Conservation (phyloP, 2,113 vertebrate species). For the Hystrix brachyura region DNA sequence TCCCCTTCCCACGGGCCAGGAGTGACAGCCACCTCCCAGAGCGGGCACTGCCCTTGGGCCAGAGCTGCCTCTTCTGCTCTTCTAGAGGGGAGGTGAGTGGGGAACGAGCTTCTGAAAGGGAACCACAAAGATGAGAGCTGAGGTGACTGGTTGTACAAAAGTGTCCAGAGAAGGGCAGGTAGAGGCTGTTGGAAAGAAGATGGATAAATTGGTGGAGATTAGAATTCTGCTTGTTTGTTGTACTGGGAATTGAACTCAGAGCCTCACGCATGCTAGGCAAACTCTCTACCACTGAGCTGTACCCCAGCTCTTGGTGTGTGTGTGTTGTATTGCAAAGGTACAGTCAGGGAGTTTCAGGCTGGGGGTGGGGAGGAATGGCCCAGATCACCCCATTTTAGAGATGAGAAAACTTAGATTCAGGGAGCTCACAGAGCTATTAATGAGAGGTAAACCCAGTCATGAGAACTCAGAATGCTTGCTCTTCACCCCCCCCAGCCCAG, state of each 20-base stretch:
- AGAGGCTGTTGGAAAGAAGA: constrained; percentile 27
- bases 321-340: no score
- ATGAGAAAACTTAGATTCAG: neutral
- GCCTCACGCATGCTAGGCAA: neutral
- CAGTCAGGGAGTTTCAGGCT: neutral
- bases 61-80: neutral
- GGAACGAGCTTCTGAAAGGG: neutral
- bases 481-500: rapidly evolving
- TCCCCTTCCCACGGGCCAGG: neutral
- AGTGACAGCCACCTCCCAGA: neutral
- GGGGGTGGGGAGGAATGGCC: neutral
- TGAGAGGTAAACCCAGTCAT: neutral
- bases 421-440: neutral
- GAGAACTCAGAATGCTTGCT: neutral
- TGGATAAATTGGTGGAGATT: neutral
- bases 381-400: neutral
- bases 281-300: neutral
- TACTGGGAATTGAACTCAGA: neutral
- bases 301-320: neutral
- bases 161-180: neutral
- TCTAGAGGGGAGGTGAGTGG: neutral
- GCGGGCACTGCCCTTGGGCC: neutral
- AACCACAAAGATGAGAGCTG: neutral
- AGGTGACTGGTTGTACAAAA: neutral
- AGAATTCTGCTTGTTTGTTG: neutral